Evolutionary conservation across 1,140 invertebrate species (phyloP).

Genomic region (Cyclargus thomasi): DNA sequence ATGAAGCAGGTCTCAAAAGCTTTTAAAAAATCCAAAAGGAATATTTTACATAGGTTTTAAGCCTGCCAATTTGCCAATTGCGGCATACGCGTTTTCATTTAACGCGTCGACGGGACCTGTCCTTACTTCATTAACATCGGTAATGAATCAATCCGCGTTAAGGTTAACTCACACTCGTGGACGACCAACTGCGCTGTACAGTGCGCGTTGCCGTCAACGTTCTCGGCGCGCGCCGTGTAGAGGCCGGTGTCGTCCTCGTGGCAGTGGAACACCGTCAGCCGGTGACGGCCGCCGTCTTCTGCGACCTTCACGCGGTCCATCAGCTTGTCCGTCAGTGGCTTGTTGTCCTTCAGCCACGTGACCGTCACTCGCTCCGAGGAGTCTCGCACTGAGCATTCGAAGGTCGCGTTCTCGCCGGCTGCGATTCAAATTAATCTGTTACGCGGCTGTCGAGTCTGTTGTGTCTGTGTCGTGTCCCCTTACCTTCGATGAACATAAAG

Average conservation of each 20-base stretch:
- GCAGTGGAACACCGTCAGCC: constrained; percentile 87
- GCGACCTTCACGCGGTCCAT: constrained; percentile 83
- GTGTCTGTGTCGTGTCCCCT: neutral
- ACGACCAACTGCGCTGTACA: constrained; percentile 91
- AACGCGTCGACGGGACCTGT: neutral
- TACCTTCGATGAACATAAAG: constrained; percentile 38
- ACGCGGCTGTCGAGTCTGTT: constrained; percentile 27
- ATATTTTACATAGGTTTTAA: no score
- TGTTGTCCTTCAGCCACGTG: constrained; percentile 94
- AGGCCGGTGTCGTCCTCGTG: constrained; percentile 88
- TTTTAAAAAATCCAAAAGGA: neutral
- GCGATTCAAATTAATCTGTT: constrained; percentile 55
- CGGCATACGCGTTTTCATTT: no score
- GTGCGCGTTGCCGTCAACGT: constrained; percentile 84
- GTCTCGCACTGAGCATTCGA: constrained; percentile 85
- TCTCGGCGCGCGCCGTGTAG: constrained; percentile 93
- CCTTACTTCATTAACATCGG: neutral
- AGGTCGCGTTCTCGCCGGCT: constrained; percentile 90
- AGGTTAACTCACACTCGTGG: constrained; percentile 82
- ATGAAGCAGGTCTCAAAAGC: neutral
- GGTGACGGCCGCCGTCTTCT: constrained; percentile 76
- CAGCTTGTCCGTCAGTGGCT: constrained; percentile 84
- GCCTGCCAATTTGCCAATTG: no score
- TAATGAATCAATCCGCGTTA: constrained; percentile 5
- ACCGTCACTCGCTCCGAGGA: constrained; percentile 76